Conservation (phyloP, 2,888 invertebrate genomes). For the Yponomeuta evonymella region DNA sequence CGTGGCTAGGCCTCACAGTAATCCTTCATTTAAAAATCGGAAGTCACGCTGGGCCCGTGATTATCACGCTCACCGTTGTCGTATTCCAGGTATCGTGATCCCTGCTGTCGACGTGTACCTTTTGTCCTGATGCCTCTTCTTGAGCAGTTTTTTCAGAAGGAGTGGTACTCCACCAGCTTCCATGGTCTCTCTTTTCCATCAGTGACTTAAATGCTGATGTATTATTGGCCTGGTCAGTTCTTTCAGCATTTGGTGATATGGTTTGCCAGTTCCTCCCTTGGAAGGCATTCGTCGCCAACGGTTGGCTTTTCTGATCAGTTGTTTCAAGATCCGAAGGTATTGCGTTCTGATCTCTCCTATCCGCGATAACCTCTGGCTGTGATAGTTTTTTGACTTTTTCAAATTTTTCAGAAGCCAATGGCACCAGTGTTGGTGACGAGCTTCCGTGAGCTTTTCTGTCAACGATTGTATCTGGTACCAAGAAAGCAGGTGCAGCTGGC, state of each 20-base stretch:
- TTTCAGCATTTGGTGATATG: too few species aligned
- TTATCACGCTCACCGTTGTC: slow-evolving; percentile 31
- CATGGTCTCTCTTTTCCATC: background rate
- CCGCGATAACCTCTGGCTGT: too few species aligned
- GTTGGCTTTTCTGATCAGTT: background rate
- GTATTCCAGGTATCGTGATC: background rate
- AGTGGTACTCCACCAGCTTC: background rate
- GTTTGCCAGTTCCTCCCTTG: too few species aligned
- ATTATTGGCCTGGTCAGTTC: too few species aligned
- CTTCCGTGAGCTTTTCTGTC: background rate
- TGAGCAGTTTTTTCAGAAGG: background rate
- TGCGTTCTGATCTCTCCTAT: background rate
- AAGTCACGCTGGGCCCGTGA: slow-evolving; percentile 36
- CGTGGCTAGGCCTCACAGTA: slow-evolving; percentile 1
- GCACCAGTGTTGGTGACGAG: slow-evolving; percentile 15
- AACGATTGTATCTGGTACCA: slow-evolving; percentile 22
- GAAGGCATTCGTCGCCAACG: background rate
- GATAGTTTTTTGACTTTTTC: background rate
- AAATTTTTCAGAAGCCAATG: background rate
- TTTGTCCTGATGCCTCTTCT: background rate
- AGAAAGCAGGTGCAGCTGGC: background rate
- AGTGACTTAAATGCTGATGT: background rate
- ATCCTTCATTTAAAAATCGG: slow-evolving; percentile 13
- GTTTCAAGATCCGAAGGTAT: background rate
- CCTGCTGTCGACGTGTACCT: background rate